Evolutionary conservation across 2,888 invertebrate species (phyloP).

Genomic region (Machimus rusticus): DNA sequence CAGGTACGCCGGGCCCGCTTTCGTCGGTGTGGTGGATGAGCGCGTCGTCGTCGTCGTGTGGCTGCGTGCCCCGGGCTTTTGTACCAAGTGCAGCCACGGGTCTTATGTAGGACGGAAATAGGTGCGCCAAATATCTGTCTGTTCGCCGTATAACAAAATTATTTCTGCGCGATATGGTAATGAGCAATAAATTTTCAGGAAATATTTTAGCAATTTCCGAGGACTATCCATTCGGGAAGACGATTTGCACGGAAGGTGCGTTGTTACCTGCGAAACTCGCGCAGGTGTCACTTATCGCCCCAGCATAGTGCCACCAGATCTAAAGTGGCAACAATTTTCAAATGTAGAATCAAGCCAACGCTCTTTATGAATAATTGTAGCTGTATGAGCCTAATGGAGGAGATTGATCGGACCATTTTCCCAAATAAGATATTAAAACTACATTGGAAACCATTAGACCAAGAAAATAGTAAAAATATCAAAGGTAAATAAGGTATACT

Average conservation of each 20-base stretch:
- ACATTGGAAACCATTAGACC: background rate
- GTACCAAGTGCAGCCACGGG: background rate
- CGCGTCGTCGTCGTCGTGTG: background rate
- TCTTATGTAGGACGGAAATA: conserved; percentile 44
- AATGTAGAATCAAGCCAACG: background rate
- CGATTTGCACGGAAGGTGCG: background rate
- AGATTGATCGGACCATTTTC: background rate
- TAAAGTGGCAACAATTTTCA: background rate
- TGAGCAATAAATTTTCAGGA: conserved; percentile 15
- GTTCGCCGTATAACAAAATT: conserved; percentile 6
- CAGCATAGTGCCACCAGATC: background rate
- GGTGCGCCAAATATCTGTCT: conserved; percentile 44
- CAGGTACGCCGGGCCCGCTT: background rate
- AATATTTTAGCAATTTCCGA: background rate
- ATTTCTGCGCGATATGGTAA: background rate
- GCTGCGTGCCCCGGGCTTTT: background rate
- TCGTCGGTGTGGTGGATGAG: conserved; percentile 18
- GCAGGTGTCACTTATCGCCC: background rate
- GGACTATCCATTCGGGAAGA: background rate
- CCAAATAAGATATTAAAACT: background rate
- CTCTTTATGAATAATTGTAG: background rate
- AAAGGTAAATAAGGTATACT: too few relatives aligned
- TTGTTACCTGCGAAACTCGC: background rate
- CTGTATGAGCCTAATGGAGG: background rate
- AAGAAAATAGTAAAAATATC: too few relatives aligned